These are phyloP conservation scores for Henricia sp. DNA, from an alignment of 53 echinoderm and acorn worm species.

Conservation along the genomic window DNA sequence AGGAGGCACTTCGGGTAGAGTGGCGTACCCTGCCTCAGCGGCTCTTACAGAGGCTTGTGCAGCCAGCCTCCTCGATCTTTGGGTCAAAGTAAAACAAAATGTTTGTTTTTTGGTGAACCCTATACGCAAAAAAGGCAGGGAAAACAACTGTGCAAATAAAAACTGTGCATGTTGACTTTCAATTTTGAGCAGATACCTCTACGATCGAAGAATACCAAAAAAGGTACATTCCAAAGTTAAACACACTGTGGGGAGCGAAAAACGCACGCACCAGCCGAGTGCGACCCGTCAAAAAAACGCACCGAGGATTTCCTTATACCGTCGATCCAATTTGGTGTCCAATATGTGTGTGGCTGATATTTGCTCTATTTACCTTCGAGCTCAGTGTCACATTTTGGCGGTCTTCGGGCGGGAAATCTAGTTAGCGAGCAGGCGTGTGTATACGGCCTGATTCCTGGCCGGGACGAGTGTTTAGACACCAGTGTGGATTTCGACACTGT, in stretches of 20 bases:
- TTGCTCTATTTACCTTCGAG: slow-evolving; percentile 28
- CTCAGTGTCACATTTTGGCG: slow-evolving; percentile 6
- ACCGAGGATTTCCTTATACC: not conserved
- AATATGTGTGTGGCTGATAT: slow-evolving; percentile 26
- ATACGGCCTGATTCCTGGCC: slow-evolving; percentile 10
- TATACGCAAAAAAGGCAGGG: not conserved
- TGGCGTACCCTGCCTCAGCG: too few species aligned
- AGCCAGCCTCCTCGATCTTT: too few species aligned
- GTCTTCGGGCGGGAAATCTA: slow-evolving; percentile 1
- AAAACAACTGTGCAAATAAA: not conserved
- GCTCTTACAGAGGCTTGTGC: too few species aligned
- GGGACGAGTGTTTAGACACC: slow-evolving; percentile 21
- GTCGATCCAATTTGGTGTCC: not conserved
- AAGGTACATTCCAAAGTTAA: slow-evolving; percentile 24
- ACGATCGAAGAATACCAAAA: not conserved
- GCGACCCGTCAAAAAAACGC: not conserved
- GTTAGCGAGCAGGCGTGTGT: slow-evolving; percentile 24
- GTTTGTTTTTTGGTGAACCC: not conserved
- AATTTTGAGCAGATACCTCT: slow-evolving; percentile 29
- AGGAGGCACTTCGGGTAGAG: too few species aligned
- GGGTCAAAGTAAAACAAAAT: too few species aligned
- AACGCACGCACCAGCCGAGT: not conserved
- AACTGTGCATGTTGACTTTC: slow-evolving; percentile 37
- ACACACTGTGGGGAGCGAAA: not conserved
- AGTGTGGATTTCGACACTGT: slow-evolving; percentile 14